Conservation (phyloP, 2,797 vertebrate species). For the Miichthys miiuy region DNA sequence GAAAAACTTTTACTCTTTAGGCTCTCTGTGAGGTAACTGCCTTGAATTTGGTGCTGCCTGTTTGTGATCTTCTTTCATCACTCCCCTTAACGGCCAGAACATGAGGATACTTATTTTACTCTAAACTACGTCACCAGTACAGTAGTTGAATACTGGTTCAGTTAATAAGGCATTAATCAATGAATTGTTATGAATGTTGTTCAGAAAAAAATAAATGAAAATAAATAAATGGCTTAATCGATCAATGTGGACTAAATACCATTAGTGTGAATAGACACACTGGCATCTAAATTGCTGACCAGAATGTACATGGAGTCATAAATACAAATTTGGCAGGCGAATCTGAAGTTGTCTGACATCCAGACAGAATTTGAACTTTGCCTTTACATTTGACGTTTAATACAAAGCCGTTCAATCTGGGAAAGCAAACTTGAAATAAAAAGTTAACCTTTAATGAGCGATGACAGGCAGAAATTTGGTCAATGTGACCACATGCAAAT, state of each 20-base stretch:
- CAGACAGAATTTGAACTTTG: neutral
- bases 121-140: neutral
- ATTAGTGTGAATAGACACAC: neutral
- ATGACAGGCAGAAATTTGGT: neutral
- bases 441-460: constrained; percentile 24
- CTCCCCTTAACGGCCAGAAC: neutral
- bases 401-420: neutral
- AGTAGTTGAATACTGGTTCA: neutral
- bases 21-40: too few species aligned
- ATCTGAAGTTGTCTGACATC: neutral
- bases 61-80: neutral
- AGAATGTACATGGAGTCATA: neutral
- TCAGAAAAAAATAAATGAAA: neutral
- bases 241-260: neutral
- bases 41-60: neutral
- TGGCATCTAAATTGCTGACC: neutral
- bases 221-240: neutral
- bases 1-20: neutral
- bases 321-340: neutral
- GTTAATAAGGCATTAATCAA: neutral
- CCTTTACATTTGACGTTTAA: neutral
- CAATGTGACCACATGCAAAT: constrained; percentile 20
- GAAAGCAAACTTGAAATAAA: constrained; percentile 14
- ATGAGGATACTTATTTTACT: neutral
- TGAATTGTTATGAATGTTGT: neutral